Evolutionary conservation across 2,113 vertebrate genomes (phyloP), one percentile per base, ranked within the genome.

Genomic region (Prochilodus magdalenae): DNA sequence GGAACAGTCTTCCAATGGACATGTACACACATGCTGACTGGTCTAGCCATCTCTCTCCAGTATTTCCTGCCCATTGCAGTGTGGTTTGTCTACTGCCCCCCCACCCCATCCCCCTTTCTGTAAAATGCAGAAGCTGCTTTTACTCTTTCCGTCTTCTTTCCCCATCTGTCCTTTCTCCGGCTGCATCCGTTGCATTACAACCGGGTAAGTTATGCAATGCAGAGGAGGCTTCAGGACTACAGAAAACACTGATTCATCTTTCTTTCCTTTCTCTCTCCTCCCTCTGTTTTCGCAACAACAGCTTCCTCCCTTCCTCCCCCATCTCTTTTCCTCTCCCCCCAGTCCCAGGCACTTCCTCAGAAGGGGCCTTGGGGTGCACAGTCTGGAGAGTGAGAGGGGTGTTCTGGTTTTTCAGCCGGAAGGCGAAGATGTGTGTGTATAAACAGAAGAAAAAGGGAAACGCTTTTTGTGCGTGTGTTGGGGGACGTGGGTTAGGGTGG

Each of bases 271-370:
- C 3, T 73, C 49, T 30, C 26, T 13, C 1, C 49, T 51, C 15
- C 15, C 2, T 22, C 53, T n/a, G 1, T 57, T 20, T 20, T 57
- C n/a, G 53, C 20, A 57, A n/a, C 53, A 57, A 5, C 20, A 5
- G 2, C 62, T 29, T 3, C 11, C 62, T 36, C 29, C 33, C 30
- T 22, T 11, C 59, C 33, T 10, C 30, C 22, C 60, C 40, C 40
- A 44, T 44, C 22, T 11, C 59, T 18, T 27, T 27, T 26, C 44
- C n/a, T 26, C 24, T 57, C 18, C 74, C 20, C 20, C 13, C 73
- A 26, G 29, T 63, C 36, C 40, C 55, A 26, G 40, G 66, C 55
- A 77, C 60, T 51, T 77, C 60, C 79, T 80, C 57, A 7, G 7
- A 63, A 30, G 40, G 47, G 27, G 55, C 53, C 57, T 40, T 15